Conservation (phyloP, 2,113 vertebrate genomes). For the Corythornis madagascariensis region DNA sequence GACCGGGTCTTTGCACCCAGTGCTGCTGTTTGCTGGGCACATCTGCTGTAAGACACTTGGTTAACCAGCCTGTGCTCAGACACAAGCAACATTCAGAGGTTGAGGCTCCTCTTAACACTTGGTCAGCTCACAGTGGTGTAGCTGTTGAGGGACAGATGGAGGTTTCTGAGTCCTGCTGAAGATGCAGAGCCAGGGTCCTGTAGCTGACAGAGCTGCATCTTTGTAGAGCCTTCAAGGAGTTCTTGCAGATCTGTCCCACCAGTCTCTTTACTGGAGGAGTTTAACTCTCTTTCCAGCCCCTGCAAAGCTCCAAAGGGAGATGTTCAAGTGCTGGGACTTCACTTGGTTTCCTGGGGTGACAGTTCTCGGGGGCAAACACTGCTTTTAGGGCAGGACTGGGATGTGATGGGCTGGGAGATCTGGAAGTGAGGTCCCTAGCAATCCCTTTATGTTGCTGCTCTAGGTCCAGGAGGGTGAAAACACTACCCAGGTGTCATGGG, state of each 20-base stretch:
- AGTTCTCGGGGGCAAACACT: accelerated
- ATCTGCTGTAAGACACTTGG: not conserved
- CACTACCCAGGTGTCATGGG: not conserved
- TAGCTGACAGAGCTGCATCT: accelerated
- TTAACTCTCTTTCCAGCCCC: not conserved
- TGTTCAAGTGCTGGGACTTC: accelerated
- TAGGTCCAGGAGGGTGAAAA: not conserved
- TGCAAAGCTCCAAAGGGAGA: not conserved
- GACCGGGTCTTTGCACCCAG: not conserved
- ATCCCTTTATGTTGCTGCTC: not conserved
- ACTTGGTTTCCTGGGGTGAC: not conserved
- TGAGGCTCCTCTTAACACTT: not conserved
- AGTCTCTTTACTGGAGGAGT: accelerated
- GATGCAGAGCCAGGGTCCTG: not conserved
- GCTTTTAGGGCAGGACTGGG: not conserved
- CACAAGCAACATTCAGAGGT: accelerated
- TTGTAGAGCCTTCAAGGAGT: not conserved
- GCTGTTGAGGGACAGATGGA: accelerated
- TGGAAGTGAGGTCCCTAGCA: accelerated
- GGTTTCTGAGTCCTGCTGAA: not conserved
- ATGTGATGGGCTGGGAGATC: accelerated
- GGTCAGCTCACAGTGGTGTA: accelerated
- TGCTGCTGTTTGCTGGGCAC: not conserved
- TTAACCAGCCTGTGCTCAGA: not conserved
- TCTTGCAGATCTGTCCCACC: not conserved